Evolutionary conservation across 2,113 vertebrate species (phyloP).

Genomic region (Mesoclemmys tuberculata): DNA sequence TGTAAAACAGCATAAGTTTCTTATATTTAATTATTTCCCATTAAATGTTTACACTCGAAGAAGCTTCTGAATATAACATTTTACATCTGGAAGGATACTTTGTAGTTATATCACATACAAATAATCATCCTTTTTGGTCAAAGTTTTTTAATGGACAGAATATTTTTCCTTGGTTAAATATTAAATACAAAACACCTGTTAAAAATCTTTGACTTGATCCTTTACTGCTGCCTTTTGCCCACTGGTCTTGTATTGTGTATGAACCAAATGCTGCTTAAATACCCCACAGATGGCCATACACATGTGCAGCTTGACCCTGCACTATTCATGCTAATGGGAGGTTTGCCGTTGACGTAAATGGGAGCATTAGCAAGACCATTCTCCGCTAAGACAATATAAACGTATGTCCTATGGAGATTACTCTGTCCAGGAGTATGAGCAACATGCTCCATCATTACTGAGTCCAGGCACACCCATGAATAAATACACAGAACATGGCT

Average conservation of each 20-base stretch:
- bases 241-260: background rate
- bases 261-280: background rate
- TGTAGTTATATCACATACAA: background rate
- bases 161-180: background rate
- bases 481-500: background rate
- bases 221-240: background rate
- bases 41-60: background rate
- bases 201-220: background rate
- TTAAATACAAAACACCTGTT: background rate
- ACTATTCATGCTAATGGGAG: background rate
- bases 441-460: background rate
- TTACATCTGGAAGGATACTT: background rate
- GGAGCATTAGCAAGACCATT: background rate
- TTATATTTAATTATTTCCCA: fast-evolving
- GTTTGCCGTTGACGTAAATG: background rate
- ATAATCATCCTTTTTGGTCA: background rate
- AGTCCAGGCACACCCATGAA: background rate
- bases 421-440: background rate
- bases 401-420: background rate
- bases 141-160: background rate
- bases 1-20: background rate
- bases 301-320: background rate
- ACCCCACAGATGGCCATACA: background rate
- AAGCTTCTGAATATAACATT: conserved; percentile 11
- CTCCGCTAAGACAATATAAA: background rate